Evolutionary conservation across 2,888 invertebrate genomes (phyloP).

Genomic region (Coelopa pilipes): DNA sequence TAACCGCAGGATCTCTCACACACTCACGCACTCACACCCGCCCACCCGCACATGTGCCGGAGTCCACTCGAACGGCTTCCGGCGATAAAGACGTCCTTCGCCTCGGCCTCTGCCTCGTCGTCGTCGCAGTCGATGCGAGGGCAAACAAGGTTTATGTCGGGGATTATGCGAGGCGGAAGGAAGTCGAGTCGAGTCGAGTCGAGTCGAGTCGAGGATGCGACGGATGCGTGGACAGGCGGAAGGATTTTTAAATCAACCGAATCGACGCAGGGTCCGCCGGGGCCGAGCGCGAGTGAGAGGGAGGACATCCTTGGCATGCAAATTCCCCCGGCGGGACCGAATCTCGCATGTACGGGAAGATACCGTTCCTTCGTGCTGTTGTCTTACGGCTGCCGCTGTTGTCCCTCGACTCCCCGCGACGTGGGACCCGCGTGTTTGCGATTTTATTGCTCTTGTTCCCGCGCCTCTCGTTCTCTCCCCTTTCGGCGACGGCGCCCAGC

Average conservation of each 20-base stretch:
- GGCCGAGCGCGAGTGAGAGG: background rate
- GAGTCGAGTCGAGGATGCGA: too few relatives aligned
- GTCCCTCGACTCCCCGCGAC: background rate
- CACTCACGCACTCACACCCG: background rate
- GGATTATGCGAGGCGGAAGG: constrained; percentile 11
- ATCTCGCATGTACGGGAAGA: background rate
- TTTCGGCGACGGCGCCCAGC: constrained; percentile 12
- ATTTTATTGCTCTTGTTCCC: constrained; percentile 30
- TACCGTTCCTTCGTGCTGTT: too few relatives aligned
- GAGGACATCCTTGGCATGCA: constrained; percentile 32
- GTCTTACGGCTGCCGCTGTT: background rate
- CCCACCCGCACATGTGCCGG: background rate
- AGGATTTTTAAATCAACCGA: constrained; percentile 4
- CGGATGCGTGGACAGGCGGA: background rate
- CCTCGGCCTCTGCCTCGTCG: background rate
- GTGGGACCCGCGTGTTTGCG: background rate
- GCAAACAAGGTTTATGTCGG: constrained; percentile 12
- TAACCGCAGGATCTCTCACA: background rate
- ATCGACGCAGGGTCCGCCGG: background rate
- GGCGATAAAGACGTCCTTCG: constrained; percentile 16
- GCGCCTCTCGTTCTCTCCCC: background rate
- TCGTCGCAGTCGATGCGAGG: constrained; percentile 22
- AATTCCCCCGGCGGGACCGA: constrained; percentile 22
- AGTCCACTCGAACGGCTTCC: constrained; percentile 17
- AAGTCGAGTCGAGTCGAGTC: background rate